Evolutionary conservation across 2,797 vertebrate species (phyloP).

Genomic region (Poeciliopsis gracilis): DNA sequence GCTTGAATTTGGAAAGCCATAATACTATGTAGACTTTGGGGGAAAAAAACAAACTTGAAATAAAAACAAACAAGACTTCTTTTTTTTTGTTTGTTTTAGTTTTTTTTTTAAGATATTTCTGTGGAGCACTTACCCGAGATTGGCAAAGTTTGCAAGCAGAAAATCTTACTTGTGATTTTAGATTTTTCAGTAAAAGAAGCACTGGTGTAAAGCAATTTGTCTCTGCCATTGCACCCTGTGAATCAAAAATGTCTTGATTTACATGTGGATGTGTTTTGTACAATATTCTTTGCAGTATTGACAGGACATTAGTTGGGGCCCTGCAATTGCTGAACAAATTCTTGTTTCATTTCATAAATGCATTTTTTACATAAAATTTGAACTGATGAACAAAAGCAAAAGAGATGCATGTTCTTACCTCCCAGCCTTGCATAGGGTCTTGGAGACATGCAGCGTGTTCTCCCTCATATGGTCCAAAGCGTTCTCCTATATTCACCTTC

Average conservation of each 20-base stretch:
- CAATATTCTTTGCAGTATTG: background rate
- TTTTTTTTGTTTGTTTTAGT: background rate
- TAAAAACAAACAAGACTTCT: background rate
- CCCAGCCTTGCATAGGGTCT: constrained; percentile 88
- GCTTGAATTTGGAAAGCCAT: background rate
- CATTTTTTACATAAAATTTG: no score
- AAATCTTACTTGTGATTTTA: background rate
- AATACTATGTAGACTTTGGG: background rate
- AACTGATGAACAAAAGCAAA: background rate
- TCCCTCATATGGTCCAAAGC: constrained; percentile 91
- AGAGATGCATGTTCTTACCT: constrained; percentile 84
- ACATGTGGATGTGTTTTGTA: background rate
- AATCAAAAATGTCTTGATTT: background rate
- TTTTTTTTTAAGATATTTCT: background rate
- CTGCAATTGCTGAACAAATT: background rate
- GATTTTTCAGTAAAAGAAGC: background rate
- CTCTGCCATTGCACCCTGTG: background rate
- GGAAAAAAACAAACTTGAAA: background rate
- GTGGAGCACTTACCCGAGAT: background rate
- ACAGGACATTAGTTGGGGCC: background rate
- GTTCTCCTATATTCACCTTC: constrained; percentile 89
- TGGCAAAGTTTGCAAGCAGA: background rate
- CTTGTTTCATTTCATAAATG: background rate
- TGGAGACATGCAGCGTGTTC: constrained; percentile 83
- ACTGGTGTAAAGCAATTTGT: background rate